phyloP scores from a whole-genome alignment of 64 coral and sea anemone genomes.

The Astreopora myriophthalma region DNA sequence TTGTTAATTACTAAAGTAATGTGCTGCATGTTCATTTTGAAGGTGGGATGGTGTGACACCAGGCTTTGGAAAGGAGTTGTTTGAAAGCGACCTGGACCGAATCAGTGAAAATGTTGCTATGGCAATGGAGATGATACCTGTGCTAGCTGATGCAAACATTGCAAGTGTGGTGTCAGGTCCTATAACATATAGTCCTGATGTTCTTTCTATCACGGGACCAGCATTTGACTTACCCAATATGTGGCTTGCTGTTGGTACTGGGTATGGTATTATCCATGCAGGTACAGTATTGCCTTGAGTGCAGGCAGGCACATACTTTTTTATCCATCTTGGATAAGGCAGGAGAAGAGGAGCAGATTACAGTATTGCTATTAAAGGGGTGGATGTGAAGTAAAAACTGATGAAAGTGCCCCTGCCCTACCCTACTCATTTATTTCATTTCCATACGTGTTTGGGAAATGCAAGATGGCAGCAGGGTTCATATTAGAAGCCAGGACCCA shows the following conservation, averaged over 20 bases:
- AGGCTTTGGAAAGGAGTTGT: constrained; percentile 96
- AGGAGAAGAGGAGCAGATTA: no score
- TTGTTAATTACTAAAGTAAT: background rate
- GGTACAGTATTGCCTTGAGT: constrained; percentile 18
- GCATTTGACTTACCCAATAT: constrained; percentile 88
- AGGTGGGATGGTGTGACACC: constrained; percentile 98
- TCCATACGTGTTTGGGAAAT: no score
- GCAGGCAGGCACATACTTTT: no score
- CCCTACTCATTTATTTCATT: no score
- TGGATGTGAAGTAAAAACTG: no score
- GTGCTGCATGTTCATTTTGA: background rate
- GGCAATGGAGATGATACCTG: constrained; percentile 82
- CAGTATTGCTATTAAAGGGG: no score
- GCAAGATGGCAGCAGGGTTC: no score
- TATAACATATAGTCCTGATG: constrained; percentile 93
- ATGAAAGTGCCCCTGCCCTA: no score
- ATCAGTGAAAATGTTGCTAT: constrained; percentile 79
- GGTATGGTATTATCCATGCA: constrained; percentile 95
- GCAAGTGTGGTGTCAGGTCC: constrained; percentile 94
- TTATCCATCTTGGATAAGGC: no score
- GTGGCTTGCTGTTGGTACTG: constrained; percentile 88
- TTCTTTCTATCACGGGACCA: constrained; percentile 72
- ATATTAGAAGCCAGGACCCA: no score
- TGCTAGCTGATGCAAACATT: constrained; percentile 86
- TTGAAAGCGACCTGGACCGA: constrained; percentile 97